Percentiles rank a stretch among this genome's conserved stretches.
Evolutionary conservation across 2,888 invertebrate species (phyloP).

Genomic region (Coleophora flavipennella): DNA sequence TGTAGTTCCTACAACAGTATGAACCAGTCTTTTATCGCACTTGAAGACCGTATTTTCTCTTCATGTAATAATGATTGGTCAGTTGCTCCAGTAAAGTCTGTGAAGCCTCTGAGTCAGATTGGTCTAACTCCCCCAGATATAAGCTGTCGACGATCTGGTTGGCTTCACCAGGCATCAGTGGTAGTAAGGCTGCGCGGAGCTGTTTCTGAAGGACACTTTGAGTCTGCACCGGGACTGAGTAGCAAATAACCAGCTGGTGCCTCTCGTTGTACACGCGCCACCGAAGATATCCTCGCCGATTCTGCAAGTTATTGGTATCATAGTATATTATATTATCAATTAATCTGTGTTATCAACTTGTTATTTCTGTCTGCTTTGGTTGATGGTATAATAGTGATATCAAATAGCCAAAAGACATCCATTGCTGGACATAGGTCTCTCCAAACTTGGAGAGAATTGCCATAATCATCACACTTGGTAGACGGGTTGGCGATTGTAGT

Average conservation of each 20-base stretch:
- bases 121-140: background rate
- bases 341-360: too few relatives aligned
- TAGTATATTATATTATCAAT: too few relatives aligned
- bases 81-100: conserved; percentile 3
- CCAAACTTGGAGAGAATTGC: too few relatives aligned
- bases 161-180: background rate
- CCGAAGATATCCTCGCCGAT: conserved; percentile 46
- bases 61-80: conserved; percentile 3
- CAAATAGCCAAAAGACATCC: too few relatives aligned
- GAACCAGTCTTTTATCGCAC: background rate
- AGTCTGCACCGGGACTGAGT: conserved; percentile 50
- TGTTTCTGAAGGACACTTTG: conserved; percentile 40
- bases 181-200: conserved; percentile 25
- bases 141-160: conserved; percentile 7
- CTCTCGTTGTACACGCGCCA: conserved; percentile 53
- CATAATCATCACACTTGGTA: too few relatives aligned
- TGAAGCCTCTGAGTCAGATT: background rate
- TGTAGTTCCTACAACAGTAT: too few relatives aligned
- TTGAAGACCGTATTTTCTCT: background rate
- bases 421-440: too few relatives aligned
- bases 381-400: too few relatives aligned
- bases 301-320: conserved; percentile 28
- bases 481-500: too few relatives aligned
- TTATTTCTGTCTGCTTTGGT: too few relatives aligned
- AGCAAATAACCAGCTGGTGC: conserved; percentile 43